phyloP scores from a whole-genome alignment of 2,113 vertebrate species.

The Arothron firmamentum region DNA sequence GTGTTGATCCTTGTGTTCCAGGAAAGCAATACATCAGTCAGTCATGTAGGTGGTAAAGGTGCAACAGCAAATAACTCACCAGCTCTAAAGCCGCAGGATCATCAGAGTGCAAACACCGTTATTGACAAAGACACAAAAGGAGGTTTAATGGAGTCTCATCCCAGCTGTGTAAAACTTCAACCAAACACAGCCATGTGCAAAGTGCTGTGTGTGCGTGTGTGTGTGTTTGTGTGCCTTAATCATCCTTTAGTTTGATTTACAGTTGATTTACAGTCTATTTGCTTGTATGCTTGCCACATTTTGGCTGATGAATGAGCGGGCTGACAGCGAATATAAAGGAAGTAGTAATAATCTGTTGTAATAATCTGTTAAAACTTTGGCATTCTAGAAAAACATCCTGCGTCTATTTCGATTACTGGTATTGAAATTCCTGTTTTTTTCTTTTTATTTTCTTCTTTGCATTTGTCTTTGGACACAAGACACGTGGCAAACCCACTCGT shows the following conservation, averaged over 20 bases:
- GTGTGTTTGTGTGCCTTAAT: not conserved
- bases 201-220: constrained; percentile 4
- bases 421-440: not conserved
- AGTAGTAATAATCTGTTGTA: no score
- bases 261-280: not conserved
- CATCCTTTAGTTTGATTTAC: not conserved
- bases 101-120: constrained; percentile 81
- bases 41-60: constrained; percentile 74
- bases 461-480: constrained; percentile 39
- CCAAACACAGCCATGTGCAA: constrained; percentile 64
- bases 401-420: no score
- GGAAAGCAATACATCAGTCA: constrained; percentile 68
- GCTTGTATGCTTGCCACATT: not conserved
- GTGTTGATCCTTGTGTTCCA: constrained; percentile 69
- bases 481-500: constrained; percentile 35
- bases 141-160: constrained; percentile 77
- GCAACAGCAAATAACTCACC: constrained; percentile 74
- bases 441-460: constrained; percentile 14
- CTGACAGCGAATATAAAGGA: no score
- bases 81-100: constrained; percentile 69
- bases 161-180: constrained; percentile 71
- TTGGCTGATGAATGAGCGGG: no score
- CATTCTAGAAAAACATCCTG: no score
- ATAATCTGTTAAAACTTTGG: no score
- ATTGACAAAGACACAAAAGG: constrained; percentile 80